A percentile compares a stretch with the other conserved stretches of the same genome.
phyloP scores from a whole-genome alignment of 1,140 invertebrate genomes.

The Caenorhabditis briggsae region DNA sequence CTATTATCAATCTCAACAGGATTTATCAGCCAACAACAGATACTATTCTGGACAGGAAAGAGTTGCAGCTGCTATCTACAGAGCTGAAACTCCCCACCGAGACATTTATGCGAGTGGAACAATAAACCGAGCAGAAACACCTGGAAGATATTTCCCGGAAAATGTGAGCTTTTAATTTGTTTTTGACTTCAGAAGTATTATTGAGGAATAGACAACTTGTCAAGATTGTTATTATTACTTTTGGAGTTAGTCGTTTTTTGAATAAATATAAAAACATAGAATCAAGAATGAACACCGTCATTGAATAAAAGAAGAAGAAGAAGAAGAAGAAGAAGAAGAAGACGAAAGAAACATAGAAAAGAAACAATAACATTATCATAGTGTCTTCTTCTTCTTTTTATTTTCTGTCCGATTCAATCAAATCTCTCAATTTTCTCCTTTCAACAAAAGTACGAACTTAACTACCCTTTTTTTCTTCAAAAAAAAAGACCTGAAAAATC shows the following conservation, averaged over 20 bases:
- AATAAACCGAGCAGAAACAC: constrained; percentile 56
- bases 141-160: constrained; percentile 59
- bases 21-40: constrained; percentile 24
- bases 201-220: no score
- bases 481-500: no score
- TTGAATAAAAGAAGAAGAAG: neutral
- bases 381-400: constrained; percentile 2
- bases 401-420: neutral
- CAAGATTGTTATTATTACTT: no score
- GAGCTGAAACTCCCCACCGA: constrained; percentile 58
- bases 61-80: constrained; percentile 60
- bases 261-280: no score
- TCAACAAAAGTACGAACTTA: no score
- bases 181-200: neutral
- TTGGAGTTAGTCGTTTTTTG: no score
- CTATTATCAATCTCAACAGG: constrained; percentile 31
- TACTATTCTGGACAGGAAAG: constrained; percentile 57
- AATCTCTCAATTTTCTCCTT: neutral
- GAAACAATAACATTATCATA: constrained; percentile 50
- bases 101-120: constrained; percentile 62
- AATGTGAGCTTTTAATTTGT: constrained; percentile 43
- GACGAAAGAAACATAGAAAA: neutral
- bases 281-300: neutral
- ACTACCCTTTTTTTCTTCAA: no score
- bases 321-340: neutral